Conservation (phyloP, 2,888 invertebrate genomes). For the Lasioglossum calceatum region DNA sequence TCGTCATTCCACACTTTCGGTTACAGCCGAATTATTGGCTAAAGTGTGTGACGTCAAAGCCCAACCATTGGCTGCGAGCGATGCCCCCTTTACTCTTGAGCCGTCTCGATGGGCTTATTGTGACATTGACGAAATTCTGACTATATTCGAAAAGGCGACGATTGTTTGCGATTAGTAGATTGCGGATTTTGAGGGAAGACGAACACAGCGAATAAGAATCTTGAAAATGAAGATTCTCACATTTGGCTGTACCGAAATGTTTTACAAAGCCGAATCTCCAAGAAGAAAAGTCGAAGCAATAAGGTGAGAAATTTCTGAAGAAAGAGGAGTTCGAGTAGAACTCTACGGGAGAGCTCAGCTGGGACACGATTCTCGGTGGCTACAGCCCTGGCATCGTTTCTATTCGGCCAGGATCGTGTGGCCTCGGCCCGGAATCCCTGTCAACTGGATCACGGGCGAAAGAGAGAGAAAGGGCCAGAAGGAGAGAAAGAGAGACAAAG, state of each 20-base stretch:
- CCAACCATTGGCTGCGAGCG: too few species aligned
- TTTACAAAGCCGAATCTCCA: too few species aligned
- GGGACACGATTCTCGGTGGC: constrained; percentile 21
- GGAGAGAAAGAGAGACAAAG: not conserved
- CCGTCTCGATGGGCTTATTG: too few species aligned
- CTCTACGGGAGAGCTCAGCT: not conserved
- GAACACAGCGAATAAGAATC: not conserved
- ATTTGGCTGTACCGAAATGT: not conserved
- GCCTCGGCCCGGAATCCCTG: constrained; percentile 73
- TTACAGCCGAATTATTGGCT: too few species aligned
- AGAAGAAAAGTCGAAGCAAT: not conserved
- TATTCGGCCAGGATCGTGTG: constrained; percentile 74
- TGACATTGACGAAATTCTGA: too few species aligned
- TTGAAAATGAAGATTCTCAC: not conserved
- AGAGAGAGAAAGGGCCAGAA: not conserved
- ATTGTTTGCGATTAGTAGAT: too few species aligned
- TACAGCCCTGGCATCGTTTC: constrained; percentile 77
- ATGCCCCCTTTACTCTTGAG: too few species aligned
- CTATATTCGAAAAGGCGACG: too few species aligned
- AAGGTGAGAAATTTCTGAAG: not conserved
- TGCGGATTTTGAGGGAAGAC: too few species aligned
- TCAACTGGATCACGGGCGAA: constrained; percentile 74
- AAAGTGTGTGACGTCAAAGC: too few species aligned
- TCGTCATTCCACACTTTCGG: too few species aligned
- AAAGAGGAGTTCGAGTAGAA: not conserved